Evolutionary conservation across 2,888 invertebrate species (phyloP), one percentile per base, ranked within the genome.

Genomic region (Mechanitis mazaeus): DNA sequence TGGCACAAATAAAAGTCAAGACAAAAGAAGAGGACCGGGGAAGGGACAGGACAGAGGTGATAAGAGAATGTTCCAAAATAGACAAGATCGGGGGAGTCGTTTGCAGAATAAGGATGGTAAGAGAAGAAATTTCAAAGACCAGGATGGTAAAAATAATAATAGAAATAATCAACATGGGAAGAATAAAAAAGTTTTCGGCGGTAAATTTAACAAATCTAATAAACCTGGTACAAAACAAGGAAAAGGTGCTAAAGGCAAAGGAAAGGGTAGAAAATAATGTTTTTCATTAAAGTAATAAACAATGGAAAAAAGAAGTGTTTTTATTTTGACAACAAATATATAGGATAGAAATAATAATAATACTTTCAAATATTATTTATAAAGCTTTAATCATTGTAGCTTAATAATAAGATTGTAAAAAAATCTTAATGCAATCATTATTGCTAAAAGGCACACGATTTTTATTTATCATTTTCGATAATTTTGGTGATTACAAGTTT

Each of bases 121-220:
- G 3, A 61, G 64, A 28, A 65, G 64, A 55, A 71, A 63, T 6
- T 68, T 65, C 45, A 65, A 67, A 35, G 73, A 71, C 35, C 71
- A 74, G 47, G 72, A 71, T 1, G 72, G 70, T 1, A 71, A 69
- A 66, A 69, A 62, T 63, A 73, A 73, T 55, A 71, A 54, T 66
- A 73, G 62, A 69, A 72, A 66, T 67, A 65, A 63, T 72, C 31
- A 79, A 73, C 38, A 45, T 45, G 76, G 76, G 28, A 85, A 83
- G 45, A 55, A 54, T 4, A 68, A 64, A 45, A 67, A 66, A 62
- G 67, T 67, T 7, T 67, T 67, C 62, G 64, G 64, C 20, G 66
- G 69, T 1, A 69, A 68, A 64, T 66, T 86, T n/a, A 86, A 84
- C 61, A 86, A 84, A 66, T 75, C 73, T 38, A 81, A 80, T 28